Conservation (phyloP, 2,888 invertebrate genomes). For the Gisinianus flammeolus region DNA sequence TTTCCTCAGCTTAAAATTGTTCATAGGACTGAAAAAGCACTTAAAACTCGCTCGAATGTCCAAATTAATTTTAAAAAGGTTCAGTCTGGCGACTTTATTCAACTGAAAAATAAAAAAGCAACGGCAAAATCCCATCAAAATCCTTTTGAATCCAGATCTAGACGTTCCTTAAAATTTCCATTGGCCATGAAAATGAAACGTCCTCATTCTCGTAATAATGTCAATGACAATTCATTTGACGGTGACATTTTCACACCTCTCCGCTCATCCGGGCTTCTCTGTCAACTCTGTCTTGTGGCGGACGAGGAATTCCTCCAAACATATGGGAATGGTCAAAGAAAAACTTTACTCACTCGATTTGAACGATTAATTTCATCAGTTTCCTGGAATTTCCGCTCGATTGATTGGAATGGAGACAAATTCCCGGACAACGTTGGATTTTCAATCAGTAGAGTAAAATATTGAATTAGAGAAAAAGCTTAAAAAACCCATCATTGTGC, state of each 20-base stretch:
- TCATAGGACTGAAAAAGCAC: neutral
- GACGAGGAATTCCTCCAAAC: neutral
- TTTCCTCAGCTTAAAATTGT: neutral
- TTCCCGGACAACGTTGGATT: conserved; percentile 26
- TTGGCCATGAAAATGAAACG: too few species aligned
- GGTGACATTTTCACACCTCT: neutral
- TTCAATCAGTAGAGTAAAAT: neutral
- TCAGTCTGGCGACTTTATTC: neutral
- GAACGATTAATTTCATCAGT: neutral
- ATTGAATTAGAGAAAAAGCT: too few species aligned
- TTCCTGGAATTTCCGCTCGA: conserved; percentile 12
- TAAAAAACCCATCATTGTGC: too few species aligned
- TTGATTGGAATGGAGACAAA: conserved; percentile 24
- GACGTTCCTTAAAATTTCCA: neutral
- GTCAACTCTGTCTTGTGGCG: neutral
- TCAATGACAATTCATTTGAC: neutral
- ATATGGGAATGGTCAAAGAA: neutral
- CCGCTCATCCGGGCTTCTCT: conserved; percentile 14
- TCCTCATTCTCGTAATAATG: too few species aligned
- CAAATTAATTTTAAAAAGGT: neutral
- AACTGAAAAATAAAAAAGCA: neutral
- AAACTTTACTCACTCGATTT: neutral
- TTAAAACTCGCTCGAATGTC: too few species aligned
- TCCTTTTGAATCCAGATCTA: neutral
- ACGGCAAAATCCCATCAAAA: neutral